Conservation (phyloP, 2,113 vertebrate species). For the Ophiodon elongatus region DNA sequence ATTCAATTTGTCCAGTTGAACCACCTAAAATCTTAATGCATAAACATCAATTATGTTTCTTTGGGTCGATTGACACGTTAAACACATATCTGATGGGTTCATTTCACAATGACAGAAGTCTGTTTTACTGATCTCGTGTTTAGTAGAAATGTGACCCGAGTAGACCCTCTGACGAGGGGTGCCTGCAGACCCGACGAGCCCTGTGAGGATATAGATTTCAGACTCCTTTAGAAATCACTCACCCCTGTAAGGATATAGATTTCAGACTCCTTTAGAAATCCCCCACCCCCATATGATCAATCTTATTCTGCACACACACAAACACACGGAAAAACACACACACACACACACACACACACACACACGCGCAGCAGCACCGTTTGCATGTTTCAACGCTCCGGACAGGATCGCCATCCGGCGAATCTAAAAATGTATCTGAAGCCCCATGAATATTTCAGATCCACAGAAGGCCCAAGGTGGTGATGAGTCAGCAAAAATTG, state of each 20-base stretch:
- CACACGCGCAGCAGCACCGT: background rate
- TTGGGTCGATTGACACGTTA: background rate
- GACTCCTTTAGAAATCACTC: background rate
- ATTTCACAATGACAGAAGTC: background rate
- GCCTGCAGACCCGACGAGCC: background rate
- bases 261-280: background rate
- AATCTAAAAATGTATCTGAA: constrained; percentile 33
- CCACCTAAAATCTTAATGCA: background rate
- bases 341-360: background rate
- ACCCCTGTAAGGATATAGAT: background rate
- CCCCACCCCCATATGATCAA: background rate
- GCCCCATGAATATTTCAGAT: constrained; percentile 36
- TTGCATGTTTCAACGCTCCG: constrained; percentile 13
- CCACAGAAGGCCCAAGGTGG: background rate
- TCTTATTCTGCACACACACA: background rate
- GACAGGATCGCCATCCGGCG: background rate
- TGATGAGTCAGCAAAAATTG: constrained; percentile 24
- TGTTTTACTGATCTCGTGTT: background rate
- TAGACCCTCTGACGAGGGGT: background rate
- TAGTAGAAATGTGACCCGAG: background rate
- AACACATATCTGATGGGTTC: background rate
- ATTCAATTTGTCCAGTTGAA: background rate
- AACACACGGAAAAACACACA: background rate
- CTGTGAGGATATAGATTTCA: background rate
- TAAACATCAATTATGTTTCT: background rate